Percentiles rank a stretch among this genome's conserved stretches.
Conservation (phyloP, 2,797 vertebrate genomes). For the Distichodus sexfasciatus region DNA sequence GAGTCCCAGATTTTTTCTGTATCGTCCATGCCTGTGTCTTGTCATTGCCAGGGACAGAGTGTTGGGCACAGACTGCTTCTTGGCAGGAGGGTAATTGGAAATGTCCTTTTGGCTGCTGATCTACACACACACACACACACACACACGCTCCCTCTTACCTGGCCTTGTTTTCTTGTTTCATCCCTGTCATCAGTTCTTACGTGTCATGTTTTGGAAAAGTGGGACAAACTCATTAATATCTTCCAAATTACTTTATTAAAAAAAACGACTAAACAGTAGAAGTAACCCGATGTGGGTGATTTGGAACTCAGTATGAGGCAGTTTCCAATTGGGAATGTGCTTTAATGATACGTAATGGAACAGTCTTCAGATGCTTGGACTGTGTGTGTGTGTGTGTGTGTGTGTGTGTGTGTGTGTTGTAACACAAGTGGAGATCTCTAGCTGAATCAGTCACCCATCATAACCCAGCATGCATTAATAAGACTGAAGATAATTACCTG, state of each 20-base stretch:
- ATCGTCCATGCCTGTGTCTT: neutral
- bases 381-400: neutral
- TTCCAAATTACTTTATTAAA: neutral
- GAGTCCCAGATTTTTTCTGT: neutral
- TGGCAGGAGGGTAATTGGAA: conserved; percentile 45
- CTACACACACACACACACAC: conserved; percentile 10
- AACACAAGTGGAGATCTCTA: neutral
- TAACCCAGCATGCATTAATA: neutral
- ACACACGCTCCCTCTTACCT: neutral
- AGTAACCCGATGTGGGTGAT: neutral
- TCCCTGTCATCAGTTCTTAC: neutral
- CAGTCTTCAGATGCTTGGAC: neutral
- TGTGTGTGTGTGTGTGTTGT: neutral
- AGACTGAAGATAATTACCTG: neutral
- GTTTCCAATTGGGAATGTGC: neutral
- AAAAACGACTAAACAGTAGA: neutral
- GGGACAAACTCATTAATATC: neutral
- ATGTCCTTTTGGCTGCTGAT: conserved; percentile 35
- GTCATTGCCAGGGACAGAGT: conserved; percentile 2
- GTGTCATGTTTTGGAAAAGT: neutral
- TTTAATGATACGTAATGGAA: neutral
- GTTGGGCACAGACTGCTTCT: conserved; percentile 36
- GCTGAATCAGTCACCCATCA: neutral
- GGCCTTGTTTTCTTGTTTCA: neutral
- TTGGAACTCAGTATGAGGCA: neutral